These are phyloP conservation scores for Steinernema khuongi DNA, from an alignment of 1,140 invertebrate genomes.

Conservation along the genomic window DNA sequence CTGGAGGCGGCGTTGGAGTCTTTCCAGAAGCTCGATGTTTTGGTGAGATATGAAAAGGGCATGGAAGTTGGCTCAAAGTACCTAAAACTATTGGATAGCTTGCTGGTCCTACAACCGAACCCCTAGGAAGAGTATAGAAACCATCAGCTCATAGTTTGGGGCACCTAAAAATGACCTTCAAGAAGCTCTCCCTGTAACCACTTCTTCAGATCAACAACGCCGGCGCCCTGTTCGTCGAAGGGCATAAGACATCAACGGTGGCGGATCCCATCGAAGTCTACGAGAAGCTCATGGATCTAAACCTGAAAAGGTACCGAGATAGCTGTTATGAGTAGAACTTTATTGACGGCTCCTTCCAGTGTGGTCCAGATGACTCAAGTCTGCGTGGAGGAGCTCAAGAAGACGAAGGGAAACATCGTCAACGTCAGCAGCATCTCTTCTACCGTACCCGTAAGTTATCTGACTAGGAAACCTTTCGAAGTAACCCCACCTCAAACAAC, in stretches of 20 bases:
- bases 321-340: not conserved
- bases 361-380: not conserved
- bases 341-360: not conserved
- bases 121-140: no score
- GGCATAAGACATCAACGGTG: not conserved
- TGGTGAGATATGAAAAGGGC: no score
- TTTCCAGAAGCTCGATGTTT: conserved; percentile 28
- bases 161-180: no score
- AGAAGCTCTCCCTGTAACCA: no score
- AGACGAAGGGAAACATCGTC: conserved; percentile 15
- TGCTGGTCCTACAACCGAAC: no score
- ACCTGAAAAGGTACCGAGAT: not conserved
- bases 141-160: no score
- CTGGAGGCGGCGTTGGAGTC: conserved; percentile 16
- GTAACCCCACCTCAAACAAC: no score
- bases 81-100: no score
- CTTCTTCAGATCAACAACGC: conserved; percentile 28
- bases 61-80: no score
- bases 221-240: conserved; percentile 17
- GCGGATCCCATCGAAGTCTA: not conserved
- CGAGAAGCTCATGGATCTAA: not conserved
- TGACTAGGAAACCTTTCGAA: no score
- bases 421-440: conserved; percentile 12
- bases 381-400: not conserved
- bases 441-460: not conserved